Evolutionary conservation across 2,797 vertebrate species (phyloP).

Genomic region (Scolopax rusticola): DNA sequence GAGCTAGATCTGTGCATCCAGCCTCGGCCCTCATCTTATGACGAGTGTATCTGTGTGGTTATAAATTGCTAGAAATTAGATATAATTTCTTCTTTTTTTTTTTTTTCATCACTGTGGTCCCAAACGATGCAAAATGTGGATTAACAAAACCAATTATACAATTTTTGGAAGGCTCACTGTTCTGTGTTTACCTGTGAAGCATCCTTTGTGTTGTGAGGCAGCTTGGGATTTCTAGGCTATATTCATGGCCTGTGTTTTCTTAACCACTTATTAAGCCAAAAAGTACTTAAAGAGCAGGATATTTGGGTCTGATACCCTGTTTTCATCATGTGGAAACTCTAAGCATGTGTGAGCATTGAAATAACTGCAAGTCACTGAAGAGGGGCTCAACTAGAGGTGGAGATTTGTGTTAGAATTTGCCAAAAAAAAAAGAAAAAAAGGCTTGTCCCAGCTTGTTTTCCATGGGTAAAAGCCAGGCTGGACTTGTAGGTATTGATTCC

Average conservation of each 20-base stretch:
- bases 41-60: not conserved
- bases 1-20: not conserved
- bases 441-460: not conserved
- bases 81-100: fast-evolving
- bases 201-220: not conserved
- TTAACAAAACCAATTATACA: not conserved
- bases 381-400: not conserved
- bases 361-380: not conserved
- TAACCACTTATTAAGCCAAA: not conserved
- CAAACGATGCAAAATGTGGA: not conserved
- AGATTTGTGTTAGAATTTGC: not conserved
- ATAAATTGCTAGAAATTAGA: not conserved
- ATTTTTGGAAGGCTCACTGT: not conserved
- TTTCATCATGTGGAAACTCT: not conserved
- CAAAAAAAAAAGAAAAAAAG: not conserved
- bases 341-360: not conserved
- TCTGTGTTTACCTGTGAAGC: not conserved
- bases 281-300: not conserved
- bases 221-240: not conserved
- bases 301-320: not conserved
- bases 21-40: not conserved
- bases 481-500: not conserved
- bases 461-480: not conserved
- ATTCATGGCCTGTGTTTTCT: not conserved
- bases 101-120: not conserved